These are phyloP conservation scores for Pachyramphus minor DNA, from an alignment of 2,113 vertebrate species.

Conservation along the genomic window DNA sequence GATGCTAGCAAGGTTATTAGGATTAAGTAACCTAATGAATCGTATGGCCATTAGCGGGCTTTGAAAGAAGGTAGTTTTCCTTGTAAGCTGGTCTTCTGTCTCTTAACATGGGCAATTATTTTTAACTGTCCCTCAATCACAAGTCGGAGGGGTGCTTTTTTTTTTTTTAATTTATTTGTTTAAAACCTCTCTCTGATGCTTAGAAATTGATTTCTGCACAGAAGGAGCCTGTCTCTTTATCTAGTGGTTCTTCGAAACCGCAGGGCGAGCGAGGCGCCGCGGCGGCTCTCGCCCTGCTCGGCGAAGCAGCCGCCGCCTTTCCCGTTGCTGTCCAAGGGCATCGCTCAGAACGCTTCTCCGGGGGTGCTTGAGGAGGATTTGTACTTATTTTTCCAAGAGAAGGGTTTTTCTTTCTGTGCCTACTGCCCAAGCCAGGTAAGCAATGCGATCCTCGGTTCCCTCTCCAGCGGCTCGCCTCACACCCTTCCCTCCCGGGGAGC, in stretches of 20 bases:
- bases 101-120: slow-evolving; percentile 49
- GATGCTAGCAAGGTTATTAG: slow-evolving; percentile 61
- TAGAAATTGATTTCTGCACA: background rate
- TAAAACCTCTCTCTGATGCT: background rate
- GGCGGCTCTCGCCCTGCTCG: background rate
- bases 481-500: fast-evolving
- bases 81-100: background rate
- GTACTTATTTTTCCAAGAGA: background rate
- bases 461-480: background rate
- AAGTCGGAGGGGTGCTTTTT: background rate
- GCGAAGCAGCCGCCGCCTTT: background rate
- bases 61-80: slow-evolving; percentile 24
- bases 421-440: slow-evolving; percentile 9
- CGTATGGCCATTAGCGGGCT: slow-evolving; percentile 36
- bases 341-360: background rate
- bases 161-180: background rate
- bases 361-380: background rate
- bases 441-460: background rate
- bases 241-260: background rate
- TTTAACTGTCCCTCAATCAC: slow-evolving; percentile 26
- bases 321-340: background rate
- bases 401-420: background rate
- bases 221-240: background rate
- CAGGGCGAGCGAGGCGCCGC: background rate
- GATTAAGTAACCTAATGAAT: slow-evolving; percentile 72